Evolutionary conservation across 2,113 vertebrate species (phyloP).

Genomic region (Platysternon megacephalum): DNA sequence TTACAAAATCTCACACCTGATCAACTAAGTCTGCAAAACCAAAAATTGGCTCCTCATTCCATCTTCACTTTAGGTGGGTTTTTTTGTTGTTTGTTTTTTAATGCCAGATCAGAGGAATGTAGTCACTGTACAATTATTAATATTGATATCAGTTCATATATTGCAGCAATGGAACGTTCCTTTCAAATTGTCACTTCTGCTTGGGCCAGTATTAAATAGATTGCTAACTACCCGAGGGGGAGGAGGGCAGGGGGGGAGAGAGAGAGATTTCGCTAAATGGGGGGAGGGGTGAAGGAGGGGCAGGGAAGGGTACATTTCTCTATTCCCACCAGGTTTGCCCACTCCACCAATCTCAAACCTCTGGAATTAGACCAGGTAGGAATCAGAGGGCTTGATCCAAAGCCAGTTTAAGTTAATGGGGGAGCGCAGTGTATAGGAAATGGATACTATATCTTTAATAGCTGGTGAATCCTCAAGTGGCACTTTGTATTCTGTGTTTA

Average conservation of each 20-base stretch:
- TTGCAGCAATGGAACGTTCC: not conserved
- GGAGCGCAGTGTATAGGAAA: not conserved
- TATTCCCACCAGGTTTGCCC: not conserved
- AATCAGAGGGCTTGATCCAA: not conserved
- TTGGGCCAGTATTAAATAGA: not conserved
- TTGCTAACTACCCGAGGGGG: not conserved
- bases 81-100: not conserved
- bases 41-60: no score
- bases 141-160: not conserved
- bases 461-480: not conserved
- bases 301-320: not conserved
- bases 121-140: not conserved
- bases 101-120: not conserved
- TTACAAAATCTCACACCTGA: no score
- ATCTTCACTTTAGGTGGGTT: no score
- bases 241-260: not conserved
- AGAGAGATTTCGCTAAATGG: not conserved
- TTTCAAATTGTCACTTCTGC: not conserved
- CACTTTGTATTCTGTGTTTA: not conserved
- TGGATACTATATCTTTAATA: not conserved
- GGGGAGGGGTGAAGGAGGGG: no score
- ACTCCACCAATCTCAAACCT: not conserved
- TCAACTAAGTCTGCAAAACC: no score
- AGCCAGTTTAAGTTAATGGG: not conserved
- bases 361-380: not conserved